Evolutionary conservation across 2,888 invertebrate species (phyloP).

Genomic region (Acleris cristana): DNA sequence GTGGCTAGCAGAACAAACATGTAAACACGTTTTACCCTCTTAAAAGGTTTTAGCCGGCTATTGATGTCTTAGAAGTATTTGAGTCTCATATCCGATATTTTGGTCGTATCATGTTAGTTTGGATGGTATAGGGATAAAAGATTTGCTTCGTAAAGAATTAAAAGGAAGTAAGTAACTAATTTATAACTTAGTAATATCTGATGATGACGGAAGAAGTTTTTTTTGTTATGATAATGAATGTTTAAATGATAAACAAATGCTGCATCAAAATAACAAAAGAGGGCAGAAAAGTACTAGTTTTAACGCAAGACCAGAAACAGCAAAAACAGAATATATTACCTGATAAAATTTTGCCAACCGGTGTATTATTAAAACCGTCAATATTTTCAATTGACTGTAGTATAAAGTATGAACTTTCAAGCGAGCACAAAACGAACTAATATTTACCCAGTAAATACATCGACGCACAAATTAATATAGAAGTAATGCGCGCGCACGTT

Average conservation of each 20-base stretch:
- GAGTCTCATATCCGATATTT: conserved; percentile 27
- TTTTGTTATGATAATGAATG: too few species aligned
- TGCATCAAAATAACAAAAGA: too few species aligned
- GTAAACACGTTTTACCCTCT: conserved; percentile 61
- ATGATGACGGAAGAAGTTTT: too few species aligned
- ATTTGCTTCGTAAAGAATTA: background rate
- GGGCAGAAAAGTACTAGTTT: too few species aligned
- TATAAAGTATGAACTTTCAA: background rate
- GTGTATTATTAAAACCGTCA: background rate
- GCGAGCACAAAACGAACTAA: conserved; percentile 10
- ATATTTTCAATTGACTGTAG: background rate
- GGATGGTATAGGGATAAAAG: background rate
- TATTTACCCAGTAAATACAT: conserved; percentile 20
- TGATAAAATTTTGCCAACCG: too few species aligned
- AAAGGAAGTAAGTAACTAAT: too few species aligned
- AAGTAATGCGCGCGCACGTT: conserved; percentile 32
- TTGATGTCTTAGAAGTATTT: conserved; percentile 23
- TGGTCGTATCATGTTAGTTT: conserved; percentile 2
- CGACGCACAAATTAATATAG: conserved; percentile 27
- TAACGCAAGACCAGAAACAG: too few species aligned
- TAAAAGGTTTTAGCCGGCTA: conserved; percentile 49
- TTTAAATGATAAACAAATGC: too few species aligned
- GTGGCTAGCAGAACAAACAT: conserved; percentile 67
- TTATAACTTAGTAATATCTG: too few species aligned
- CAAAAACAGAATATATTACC: too few species aligned